Evolutionary conservation across 2,113 vertebrate species (phyloP).

Genomic region (Canis aureus): DNA sequence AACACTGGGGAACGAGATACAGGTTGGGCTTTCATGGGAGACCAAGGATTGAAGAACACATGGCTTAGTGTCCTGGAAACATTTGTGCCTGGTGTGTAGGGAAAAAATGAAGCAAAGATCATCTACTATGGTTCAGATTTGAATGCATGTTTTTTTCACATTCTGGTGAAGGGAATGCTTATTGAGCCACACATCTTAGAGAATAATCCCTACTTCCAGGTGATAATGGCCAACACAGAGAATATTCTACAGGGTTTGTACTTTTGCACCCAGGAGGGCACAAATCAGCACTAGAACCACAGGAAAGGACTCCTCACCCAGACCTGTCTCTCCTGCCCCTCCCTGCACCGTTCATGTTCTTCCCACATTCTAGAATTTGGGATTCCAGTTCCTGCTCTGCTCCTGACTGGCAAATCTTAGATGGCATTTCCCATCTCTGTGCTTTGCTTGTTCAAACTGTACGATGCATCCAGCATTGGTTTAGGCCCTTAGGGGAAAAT

Average conservation of each 20-base stretch:
- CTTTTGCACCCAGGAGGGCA: not conserved
- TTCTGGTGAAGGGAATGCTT: slow-evolving; percentile 11
- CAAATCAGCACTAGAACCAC: not conserved
- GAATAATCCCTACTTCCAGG: not conserved
- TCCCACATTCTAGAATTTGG: not conserved
- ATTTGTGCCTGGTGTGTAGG: not conserved
- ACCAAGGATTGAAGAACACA: not conserved
- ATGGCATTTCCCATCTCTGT: not conserved
- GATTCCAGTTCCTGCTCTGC: not conserved
- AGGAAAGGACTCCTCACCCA: not conserved
- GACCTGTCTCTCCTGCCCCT: fast-evolving
- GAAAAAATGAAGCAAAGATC: not conserved
- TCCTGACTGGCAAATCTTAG: not conserved
- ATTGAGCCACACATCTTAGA: not conserved
- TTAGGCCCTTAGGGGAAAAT: not conserved
- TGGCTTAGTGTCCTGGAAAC: not conserved
- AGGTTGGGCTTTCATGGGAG: not conserved
- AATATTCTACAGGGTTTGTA: not conserved
- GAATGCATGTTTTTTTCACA: not conserved
- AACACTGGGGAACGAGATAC: not conserved
- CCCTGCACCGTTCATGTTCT: fast-evolving
- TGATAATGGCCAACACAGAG: not conserved
- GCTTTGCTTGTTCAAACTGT: not conserved
- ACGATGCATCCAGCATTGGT: not conserved
- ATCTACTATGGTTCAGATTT: not conserved